Conservation (phyloP, 1,140 invertebrate species). For the Sitophilus oryzae region DNA sequence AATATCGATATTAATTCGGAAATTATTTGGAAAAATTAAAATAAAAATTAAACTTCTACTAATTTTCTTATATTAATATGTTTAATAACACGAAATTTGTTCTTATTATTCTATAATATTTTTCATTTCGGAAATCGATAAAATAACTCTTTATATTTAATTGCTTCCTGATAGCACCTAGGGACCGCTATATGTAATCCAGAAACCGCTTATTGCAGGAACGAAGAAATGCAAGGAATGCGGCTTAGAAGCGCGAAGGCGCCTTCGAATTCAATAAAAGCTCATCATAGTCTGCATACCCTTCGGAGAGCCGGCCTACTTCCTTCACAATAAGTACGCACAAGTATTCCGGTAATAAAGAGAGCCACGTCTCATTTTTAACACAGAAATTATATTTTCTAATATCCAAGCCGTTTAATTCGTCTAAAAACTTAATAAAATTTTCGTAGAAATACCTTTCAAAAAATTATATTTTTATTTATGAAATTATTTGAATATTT, state of each 20-base stretch:
- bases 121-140: too few species aligned
- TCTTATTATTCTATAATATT: too few species aligned
- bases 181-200: neutral
- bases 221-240: conserved; percentile 7
- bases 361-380: neutral
- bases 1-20: too few species aligned
- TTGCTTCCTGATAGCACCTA: conserved; percentile 3
- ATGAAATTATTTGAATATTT: too few species aligned
- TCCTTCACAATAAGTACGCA: conserved; percentile 11
- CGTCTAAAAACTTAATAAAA: neutral
- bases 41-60: too few species aligned
- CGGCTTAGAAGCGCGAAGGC: conserved; percentile 7
- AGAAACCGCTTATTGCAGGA: conserved; percentile 6
- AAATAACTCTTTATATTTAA: neutral
- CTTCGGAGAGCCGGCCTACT: conserved; percentile 8
- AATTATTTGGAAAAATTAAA: too few species aligned
- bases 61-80: too few species aligned
- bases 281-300: conserved; percentile 15
- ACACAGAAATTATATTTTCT: conserved; percentile 6
- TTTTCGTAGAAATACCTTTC: too few species aligned
- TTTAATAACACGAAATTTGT: too few species aligned
- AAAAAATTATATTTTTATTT: too few species aligned
- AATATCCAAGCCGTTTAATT: neutral
- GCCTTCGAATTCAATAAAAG: conserved; percentile 13
- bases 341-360: conserved; percentile 14